Conservation (phyloP, 2,888 invertebrate genomes). For the Coelopa pilipes region DNA sequence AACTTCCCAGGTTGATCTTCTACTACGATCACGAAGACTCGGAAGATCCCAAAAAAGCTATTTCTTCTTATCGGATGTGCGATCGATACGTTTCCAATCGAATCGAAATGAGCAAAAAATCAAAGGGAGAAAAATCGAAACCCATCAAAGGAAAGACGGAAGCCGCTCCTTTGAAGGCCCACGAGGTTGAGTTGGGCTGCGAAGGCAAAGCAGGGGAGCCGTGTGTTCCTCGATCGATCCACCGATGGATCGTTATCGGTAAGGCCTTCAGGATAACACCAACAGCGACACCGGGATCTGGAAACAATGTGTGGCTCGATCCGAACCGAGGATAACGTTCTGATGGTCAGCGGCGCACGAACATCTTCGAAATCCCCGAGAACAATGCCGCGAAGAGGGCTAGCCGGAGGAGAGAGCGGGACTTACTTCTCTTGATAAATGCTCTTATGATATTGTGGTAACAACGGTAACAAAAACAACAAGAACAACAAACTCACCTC, state of each 20-base stretch:
- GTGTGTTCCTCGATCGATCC: conserved; percentile 3
- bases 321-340: background rate
- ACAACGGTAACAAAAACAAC: background rate
- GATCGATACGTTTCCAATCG: no score
- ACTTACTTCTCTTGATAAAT: background rate
- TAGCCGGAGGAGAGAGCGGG: background rate
- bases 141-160: no score
- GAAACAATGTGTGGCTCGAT: background rate
- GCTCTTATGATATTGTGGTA: conserved; percentile 26
- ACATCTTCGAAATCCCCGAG: background rate
- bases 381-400: background rate
- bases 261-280: no score
- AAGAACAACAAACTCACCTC: no score
- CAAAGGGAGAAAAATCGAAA: background rate
- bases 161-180: no score
- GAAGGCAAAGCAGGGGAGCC: conserved; percentile 6
- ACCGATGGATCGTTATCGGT: no score
- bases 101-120: conserved; percentile 5
- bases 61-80: background rate
- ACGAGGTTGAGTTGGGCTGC: background rate
- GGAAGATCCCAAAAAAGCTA: background rate
- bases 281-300: background rate
- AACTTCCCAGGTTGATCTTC: background rate
- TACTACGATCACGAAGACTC: background rate
- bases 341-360: conserved; percentile 8